Base-by-base conservation (phyloP, 1,140 invertebrate genomes). In the Patella vulgata region DNA sequence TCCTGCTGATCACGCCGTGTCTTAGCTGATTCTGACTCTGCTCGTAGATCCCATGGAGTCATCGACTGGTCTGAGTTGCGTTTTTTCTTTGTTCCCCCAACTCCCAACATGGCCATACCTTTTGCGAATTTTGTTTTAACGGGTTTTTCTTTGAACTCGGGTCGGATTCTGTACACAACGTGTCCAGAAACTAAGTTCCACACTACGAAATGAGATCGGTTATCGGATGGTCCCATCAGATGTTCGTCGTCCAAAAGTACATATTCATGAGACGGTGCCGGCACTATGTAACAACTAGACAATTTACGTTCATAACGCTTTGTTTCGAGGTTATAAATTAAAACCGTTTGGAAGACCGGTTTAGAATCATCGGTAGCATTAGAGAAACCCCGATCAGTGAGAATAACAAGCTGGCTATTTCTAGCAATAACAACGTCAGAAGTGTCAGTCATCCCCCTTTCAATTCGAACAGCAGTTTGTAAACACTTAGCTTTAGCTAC, bases 261-360 rank as follows among this genome's bases (percentile, higher is more conserved):
- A 55, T 79, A 83, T 54, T 83, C 82, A 47, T 82, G 78, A 8
- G 75, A 66, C 3, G 72, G 77, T 12, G 70, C 79, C n/a, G 81
- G 79, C 3, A 73, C 67, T 19, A 83, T 80, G 61, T 72, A 82
- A 42, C 77, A 80, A n/a, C 64, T 74, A 14, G 72, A 66, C 31
- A 82, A 52, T 59, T 75, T 78, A 21, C 72, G 68, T 14, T 71
- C 65, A 57, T 79, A 82, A 19, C 69, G 69, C 61, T 79, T 80
- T 27, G 68, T 39, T 48, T 70, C 61, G 11, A 83, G 68, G 55
- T 82, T 76, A 55, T 82, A 83, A 5, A 79, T 73, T 1, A 77
- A 53, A 1, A 82, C 63, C 0, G 76, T 79, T 60, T 80, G 78
- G 52, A 78, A 83, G 1, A 83, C 79, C 9, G 73, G 76, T 47